Conservation (phyloP, 1,140 invertebrate species). For the Drosophila mojavensis region DNA sequence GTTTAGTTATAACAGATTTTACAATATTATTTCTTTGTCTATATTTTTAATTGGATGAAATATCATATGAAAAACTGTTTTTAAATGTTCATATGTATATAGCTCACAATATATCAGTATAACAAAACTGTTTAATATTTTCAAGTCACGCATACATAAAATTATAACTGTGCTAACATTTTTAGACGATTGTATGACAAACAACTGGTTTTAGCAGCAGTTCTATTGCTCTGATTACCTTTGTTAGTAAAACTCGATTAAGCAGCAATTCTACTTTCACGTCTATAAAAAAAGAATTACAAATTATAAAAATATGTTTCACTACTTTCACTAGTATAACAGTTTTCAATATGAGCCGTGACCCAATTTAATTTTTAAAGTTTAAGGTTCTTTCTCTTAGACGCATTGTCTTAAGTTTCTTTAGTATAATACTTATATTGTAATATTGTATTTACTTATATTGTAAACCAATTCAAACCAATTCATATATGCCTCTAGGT, state of each 20-base stretch:
- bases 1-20: neutral
- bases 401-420: too few species aligned
- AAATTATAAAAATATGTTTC: neutral
- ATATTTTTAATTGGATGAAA: neutral
- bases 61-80: too few species aligned
- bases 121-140: too few species aligned
- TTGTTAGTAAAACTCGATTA: neutral
- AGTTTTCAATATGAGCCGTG: neutral
- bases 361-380: neutral
- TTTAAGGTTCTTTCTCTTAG: neutral
- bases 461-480: too few species aligned
- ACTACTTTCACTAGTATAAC: constrained; percentile 1
- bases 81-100: too few species aligned
- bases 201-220: neutral
- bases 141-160: too few species aligned
- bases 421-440: too few species aligned
- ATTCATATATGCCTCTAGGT: too few species aligned
- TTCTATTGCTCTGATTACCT: neutral
- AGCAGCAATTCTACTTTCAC: neutral
- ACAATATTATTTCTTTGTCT: neutral
- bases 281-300: neutral
- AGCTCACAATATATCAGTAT: too few species aligned
- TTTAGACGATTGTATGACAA: neutral
- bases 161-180: too few species aligned
- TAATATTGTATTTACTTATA: too few species aligned